Evolutionary conservation across 2,888 invertebrate species (phyloP).

Genomic region (Glyphotaelius pellucidus): DNA sequence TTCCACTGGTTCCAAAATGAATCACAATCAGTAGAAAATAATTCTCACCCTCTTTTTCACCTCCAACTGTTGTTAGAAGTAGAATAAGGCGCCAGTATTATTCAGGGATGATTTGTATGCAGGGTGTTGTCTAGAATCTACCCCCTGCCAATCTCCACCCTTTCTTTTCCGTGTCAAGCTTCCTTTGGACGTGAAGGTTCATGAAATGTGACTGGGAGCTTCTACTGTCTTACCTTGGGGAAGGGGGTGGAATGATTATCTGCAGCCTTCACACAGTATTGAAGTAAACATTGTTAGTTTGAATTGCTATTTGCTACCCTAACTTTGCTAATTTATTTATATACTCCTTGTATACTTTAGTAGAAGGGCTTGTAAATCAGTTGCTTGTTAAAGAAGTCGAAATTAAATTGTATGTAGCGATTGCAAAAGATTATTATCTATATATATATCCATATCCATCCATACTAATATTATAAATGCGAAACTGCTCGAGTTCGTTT

Average conservation of each 20-base stretch:
- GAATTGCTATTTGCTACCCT: not conserved
- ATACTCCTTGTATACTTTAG: too few relatives aligned
- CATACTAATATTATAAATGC: too few relatives aligned
- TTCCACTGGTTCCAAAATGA: not conserved
- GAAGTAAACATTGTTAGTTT: not conserved
- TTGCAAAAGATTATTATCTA: too few relatives aligned
- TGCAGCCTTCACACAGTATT: not conserved
- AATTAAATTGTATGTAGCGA: too few relatives aligned
- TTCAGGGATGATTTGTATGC: constrained; percentile 54
- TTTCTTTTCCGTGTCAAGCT: constrained; percentile 47
- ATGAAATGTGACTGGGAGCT: constrained; percentile 27
- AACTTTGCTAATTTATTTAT: too few relatives aligned
- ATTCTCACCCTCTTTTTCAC: not conserved
- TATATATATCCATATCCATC: too few relatives aligned
- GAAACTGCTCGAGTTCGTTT: too few relatives aligned
- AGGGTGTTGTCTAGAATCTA: constrained; percentile 9
- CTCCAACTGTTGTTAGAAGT: not conserved
- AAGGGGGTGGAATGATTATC: not conserved
- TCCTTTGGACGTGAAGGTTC: constrained; percentile 46
- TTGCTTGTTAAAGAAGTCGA: too few relatives aligned
- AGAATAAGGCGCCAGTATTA: not conserved
- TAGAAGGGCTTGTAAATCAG: too few relatives aligned
- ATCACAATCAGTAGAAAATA: not conserved
- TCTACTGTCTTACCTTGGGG: not conserved
- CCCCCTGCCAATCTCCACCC: not conserved